Base-by-base conservation (phyloP, 2,888 invertebrate genomes). In the Andrena marginata region DNA sequence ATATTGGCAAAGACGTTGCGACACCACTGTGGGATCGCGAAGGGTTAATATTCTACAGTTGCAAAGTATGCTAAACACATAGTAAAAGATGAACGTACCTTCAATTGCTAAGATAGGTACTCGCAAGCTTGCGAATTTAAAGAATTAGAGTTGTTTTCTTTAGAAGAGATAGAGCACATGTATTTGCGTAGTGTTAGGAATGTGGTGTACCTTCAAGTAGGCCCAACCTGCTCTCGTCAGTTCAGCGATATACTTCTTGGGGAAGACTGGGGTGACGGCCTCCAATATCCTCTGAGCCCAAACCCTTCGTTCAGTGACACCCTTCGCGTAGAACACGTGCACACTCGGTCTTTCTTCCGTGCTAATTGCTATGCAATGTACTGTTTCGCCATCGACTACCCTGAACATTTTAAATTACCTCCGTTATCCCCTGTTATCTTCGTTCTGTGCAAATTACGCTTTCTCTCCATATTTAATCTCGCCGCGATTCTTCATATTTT, bases 261-360 rank as follows among this genome's bases (percentile, higher is more conserved):
- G 96, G 91, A 97, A 96, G n/a, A 95, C 95, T 35, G 95, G 95
- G 0, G 97, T 97, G 26, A 97, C 94, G 88, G 96, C 96, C 92
- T 97, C 97, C 0, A 97, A 95, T 29, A 98, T 95, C 91, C 96
- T 97, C 92, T 97, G 97, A 94, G 97, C 97, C 98, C 98, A 98
- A 79, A 96, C 92, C 72, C 95, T 90, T 90, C 95, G 90, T 80
- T 95, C 94, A n/a, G 94, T 92, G 56, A 89, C 86, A 35, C 93
- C 91, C 81, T 93, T 93, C 0, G 90, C 92, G 76, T 93, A 93
- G 73, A 90, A 90, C 70, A 89, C 89, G 83, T 89, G 91, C 85
- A 92, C 91, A 33, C 89, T 87, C 1, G 92, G 91, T 69, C 92
- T 90, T 59, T 90, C 89, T 29, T 92, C 91, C 29, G 90, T 86